Percentiles rank a stretch among this genome's conserved stretches.
Conservation (phyloP, 1,140 invertebrate genomes). For the Drosophila bifasciata region DNA sequence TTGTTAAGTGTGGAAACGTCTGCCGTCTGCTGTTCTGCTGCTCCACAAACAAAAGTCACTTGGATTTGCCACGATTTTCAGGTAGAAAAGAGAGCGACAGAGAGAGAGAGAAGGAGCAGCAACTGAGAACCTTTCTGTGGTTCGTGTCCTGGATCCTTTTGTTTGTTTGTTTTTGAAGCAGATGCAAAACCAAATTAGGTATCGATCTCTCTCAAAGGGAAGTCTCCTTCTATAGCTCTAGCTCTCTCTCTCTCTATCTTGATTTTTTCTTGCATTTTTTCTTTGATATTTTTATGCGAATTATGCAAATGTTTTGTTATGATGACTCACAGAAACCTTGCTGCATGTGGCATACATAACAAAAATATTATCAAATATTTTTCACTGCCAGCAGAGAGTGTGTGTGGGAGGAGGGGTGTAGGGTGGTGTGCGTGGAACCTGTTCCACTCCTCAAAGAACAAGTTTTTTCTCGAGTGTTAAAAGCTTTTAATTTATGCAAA, state of each 20-base stretch:
- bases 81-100: slow-evolving; percentile 16
- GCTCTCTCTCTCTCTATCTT: too few species aligned
- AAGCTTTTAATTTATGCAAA: slow-evolving; percentile 50
- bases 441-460: slow-evolving; percentile 47
- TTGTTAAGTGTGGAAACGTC: slow-evolving; percentile 35
- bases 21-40: slow-evolving; percentile 22
- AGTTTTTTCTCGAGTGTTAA: slow-evolving; percentile 23
- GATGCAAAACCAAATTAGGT: slow-evolving; percentile 16
- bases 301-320: slow-evolving; percentile 40
- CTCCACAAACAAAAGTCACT: slow-evolving; percentile 19
- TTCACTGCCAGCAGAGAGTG: neutral
- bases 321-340: slow-evolving; percentile 26
- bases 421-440: slow-evolving; percentile 46
- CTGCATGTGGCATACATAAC: slow-evolving; percentile 31
- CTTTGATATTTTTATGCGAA: slow-evolving; percentile 19
- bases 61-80: slow-evolving; percentile 54
- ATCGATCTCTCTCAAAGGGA: neutral
- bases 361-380: slow-evolving; percentile 25
- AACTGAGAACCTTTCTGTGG: slow-evolving; percentile 26
- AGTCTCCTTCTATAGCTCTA: too few species aligned
- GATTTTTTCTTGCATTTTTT: neutral
- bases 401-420: too few species aligned
- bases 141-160: slow-evolving; percentile 41
- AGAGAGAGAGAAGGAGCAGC: neutral
- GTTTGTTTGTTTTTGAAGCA: slow-evolving; percentile 26